Evolutionary conservation across 2,113 vertebrate genomes (phyloP).

Genomic region (Panthera leo): DNA sequence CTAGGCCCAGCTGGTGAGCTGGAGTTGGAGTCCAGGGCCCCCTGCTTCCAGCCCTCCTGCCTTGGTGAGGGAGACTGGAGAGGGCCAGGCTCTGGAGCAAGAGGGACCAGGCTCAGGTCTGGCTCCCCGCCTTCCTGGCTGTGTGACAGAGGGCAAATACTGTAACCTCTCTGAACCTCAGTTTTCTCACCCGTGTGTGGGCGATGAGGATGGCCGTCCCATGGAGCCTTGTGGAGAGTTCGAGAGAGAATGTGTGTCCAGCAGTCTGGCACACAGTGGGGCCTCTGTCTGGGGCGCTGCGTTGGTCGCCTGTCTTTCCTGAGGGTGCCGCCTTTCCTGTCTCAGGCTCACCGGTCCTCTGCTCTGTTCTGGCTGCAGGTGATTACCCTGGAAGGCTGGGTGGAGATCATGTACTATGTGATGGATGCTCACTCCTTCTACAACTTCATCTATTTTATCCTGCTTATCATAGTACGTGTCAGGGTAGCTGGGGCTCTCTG

Average conservation of each 20-base stretch:
- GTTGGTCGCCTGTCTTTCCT: neutral
- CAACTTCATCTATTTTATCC: slow-evolving; percentile 99
- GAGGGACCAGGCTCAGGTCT: neutral
- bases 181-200: neutral
- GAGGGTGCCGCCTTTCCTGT: neutral
- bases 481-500: neutral
- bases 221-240: neutral
- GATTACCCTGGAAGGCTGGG: slow-evolving; percentile 98
- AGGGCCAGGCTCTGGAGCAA: neutral
- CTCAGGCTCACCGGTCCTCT: neutral
- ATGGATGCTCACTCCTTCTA: slow-evolving; percentile 99
- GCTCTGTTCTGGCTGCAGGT: slow-evolving; percentile 81
- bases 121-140: neutral
- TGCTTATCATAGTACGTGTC: slow-evolving; percentile 97
- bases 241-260: rapidly evolving
- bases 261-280: neutral
- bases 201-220: neutral
- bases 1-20: neutral
- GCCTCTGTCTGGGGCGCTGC: neutral
- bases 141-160: neutral
- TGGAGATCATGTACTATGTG: slow-evolving; percentile 99
- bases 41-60: neutral
- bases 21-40: rapidly evolving
- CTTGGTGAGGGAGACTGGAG: neutral
- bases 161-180: neutral